phyloP scores from a whole-genome alignment of 2,797 vertebrate species.

The Australoheros facetus region DNA sequence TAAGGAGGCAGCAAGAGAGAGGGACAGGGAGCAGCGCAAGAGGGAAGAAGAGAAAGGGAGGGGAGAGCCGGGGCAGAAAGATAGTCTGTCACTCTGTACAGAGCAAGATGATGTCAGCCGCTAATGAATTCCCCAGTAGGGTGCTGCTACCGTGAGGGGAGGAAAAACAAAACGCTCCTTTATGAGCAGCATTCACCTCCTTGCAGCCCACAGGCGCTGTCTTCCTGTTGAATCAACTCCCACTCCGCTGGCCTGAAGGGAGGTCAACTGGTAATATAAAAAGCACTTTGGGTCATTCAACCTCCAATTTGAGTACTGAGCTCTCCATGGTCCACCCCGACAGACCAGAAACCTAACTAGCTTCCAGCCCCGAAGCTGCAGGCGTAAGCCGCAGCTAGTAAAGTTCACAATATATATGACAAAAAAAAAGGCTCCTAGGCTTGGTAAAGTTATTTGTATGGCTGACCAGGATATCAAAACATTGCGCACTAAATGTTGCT shows the following conservation, averaged over 20 bases:
- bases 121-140: constrained; percentile 85
- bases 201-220: constrained; percentile 64
- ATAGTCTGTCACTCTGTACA: constrained; percentile 74
- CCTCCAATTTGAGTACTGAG: constrained; percentile 45
- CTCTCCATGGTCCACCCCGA: constrained; percentile 42
- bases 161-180: constrained; percentile 80
- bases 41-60: constrained; percentile 30
- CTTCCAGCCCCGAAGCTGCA: constrained; percentile 21
- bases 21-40: constrained; percentile 17
- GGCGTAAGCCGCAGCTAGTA: constrained; percentile 21
- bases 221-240: constrained; percentile 68
- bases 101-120: constrained; percentile 83
- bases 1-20: constrained; percentile 46
- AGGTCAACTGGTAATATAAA: constrained; percentile 61
- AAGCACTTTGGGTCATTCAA: constrained; percentile 54
- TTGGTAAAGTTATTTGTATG: background rate
- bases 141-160: constrained; percentile 77
- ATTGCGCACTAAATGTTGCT: background rate
- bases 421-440: background rate
- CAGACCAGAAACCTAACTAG: constrained; percentile 21
- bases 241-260: constrained; percentile 63
- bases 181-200: constrained; percentile 74
- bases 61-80: constrained; percentile 71
- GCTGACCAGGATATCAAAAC: constrained; percentile 17
- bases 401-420: constrained; percentile 30